Evolutionary conservation across 2,888 invertebrate genomes (phyloP), one percentile per base, ranked within the genome.

Genomic region (Aleiodes testaceus): DNA sequence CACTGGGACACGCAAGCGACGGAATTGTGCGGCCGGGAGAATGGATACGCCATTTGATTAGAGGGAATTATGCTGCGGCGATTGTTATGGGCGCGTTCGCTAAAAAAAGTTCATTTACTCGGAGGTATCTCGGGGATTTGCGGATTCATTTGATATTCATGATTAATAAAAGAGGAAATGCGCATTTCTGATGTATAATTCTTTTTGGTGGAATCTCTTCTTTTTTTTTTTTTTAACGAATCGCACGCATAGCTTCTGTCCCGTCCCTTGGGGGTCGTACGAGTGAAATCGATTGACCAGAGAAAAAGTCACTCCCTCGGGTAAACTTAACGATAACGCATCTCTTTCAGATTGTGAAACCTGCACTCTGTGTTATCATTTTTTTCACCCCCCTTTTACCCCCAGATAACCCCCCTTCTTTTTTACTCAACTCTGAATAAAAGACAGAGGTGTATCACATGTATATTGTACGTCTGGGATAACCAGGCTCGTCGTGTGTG

Each of bases 401-500:
- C 20, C 18, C 36, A 36, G 7, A 6, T 9, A 9, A 7, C 9
- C 36, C 26, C 3, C 5, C 5, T 26, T 26, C 5, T 26, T 26
- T 26, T 5, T 5, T 26, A 5, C 26, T 5, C 6, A 52, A 20
- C 20, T 52, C 26, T 12, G 26, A 18, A 36, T 14, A 55, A 14
- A 55, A 12, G 16, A 59, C 11, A 14, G 11, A 42, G 18, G 12
- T n/a, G n/a, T 12, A 50, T 9, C 12, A 16, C 16, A 50, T 52
- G 11, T 45, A 47, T 66, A 59, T 42, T 59, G 70, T 70, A 71
- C 67, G 67, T 72, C 30, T 47, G 16, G 26, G 22, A 64, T 72
- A 72, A 72, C 66, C 63, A 72, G 67, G 45, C 67, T 68, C 63
- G 63, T 68, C 67, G 72, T 72, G 67, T 67, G 72, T 16, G 2